Conservation (phyloP, 2,113 vertebrate species). For the Nanger granti region DNA sequence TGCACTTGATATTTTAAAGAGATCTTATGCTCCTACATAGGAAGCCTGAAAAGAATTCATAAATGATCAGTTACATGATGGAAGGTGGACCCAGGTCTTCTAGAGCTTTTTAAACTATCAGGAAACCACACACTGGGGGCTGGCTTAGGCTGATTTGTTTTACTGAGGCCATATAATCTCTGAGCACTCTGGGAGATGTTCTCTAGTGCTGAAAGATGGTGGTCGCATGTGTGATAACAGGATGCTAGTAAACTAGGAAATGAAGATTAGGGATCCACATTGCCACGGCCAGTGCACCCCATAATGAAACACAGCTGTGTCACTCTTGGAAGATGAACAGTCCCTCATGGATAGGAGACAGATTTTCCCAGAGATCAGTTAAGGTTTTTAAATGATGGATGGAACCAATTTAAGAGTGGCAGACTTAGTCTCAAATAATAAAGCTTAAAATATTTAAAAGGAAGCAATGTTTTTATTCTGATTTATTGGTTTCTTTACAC, state of each 20-base stretch:
- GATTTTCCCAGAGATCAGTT: not conserved
- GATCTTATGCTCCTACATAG: not conserved
- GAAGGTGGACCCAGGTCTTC: not conserved
- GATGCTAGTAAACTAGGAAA: not conserved
- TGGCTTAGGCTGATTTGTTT: not conserved
- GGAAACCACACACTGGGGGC: not conserved
- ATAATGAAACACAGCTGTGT: not conserved
- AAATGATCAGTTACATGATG: not conserved
- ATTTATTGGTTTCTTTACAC: not conserved
- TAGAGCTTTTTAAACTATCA: not conserved
- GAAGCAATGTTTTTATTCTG: not conserved
- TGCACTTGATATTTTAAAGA: not conserved
- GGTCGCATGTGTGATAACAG: not conserved
- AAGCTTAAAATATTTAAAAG: not conserved
- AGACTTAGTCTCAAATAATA: not conserved
- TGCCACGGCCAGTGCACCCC: fast-evolving
- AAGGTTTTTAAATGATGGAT: slow-evolving; percentile 23
- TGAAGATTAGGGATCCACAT: too few species aligned
- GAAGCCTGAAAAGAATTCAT: not conserved
- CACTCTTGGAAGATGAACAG: not conserved
- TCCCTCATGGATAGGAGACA: not conserved
- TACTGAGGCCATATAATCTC: not conserved
- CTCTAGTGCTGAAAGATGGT: not conserved
- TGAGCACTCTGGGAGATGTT: not conserved
- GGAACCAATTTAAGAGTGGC: not conserved